Base-by-base conservation (phyloP, 2,113 vertebrate genomes). In the Melanocharis versteri region DNA sequence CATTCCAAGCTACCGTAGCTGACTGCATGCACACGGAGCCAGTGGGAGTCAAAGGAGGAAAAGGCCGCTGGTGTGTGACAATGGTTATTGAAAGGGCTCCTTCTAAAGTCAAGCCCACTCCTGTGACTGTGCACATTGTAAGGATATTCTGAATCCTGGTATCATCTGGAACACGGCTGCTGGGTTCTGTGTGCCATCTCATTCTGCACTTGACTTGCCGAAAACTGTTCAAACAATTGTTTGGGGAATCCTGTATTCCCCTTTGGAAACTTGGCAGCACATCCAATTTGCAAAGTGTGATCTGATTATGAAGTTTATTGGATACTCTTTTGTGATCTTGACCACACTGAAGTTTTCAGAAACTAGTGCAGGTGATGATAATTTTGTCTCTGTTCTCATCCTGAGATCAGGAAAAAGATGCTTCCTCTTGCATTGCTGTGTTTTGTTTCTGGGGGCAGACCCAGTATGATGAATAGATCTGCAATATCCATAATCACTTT, bases 151-250 rank as follows among this genome's bases (percentile, higher is more conserved):
- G 48, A 75, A 22, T 60, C 28, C 22, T 80, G 45, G 0, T 77
- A 26, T 26, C 28, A 14, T 44, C n/a, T 69, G 71, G 60, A 80
- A 23, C 23, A 2, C 0, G 1, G 35, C 1, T 3, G 23, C 9
- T 51, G 33, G 19, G 6, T 62, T 91, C 50, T 65, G 10, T 47
- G 30, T 57, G n/a, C 31, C 22, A 22, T 61, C 28, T 48, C 30
- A 4, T 10, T 47, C 35, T 83, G 9, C 40, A 16, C 16, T 64
- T 75, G 22, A 20, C n/a, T 62, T 69, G 37, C 62, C 45, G 77
- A 47, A 86, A 94, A 12, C 23, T 57, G 6, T 37, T 72, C 28
- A 53, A 4, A 26, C 7, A 31, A 61, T 11, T 31, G 20, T 61
- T 69, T 83, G 33, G 50, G 23, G 24, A 81, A 21, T 65, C 23